Evolutionary conservation across 2,888 invertebrate species (phyloP), one percentile per base, ranked within the genome.

Genomic region (Orchestes rusci): DNA sequence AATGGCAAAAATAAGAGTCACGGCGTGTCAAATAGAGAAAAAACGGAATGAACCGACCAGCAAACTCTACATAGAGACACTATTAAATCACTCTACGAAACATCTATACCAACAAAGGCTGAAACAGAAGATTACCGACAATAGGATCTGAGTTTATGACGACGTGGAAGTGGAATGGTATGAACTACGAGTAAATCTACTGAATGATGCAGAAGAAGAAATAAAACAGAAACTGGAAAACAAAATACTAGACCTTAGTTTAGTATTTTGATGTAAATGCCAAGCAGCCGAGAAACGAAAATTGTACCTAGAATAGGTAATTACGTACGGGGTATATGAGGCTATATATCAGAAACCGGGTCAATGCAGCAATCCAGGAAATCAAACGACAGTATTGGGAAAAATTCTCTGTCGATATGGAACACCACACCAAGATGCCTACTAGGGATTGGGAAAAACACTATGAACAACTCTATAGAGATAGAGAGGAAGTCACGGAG

Each of bases 331-430:
- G 5, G 29, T n/a, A n/a, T n/a, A n/a, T n/a, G n/a, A n/a, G n/a
- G n/a, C n/a, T n/a, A n/a, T n/a, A n/a, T n/a, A n/a, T n/a, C n/a
- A n/a, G n/a, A n/a, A n/a, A n/a, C 27, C 16, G 37, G 27, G 27
- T 27, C 5, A 37, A 37, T 13, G 19, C 37, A 19, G 15, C 29
- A 29, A 37, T 37, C 13, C 28, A 37, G 27, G 4, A 23, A n/a
- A 29, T 27, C 10, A 39, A 39, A n/a, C n/a, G n/a, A n/a, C n/a
- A n/a, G n/a, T n/a, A n/a, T n/a, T n/a, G n/a, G n/a, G n/a, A n/a
- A n/a, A 39, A 39, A 34, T 35, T 5, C 18, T 18, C 39, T 3
- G 16, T n/a, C 31, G 32, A 39, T 5, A 39, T 32, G n/a, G 38
- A 38, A 38, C 38, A 38, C n/a, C 7, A 28, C 27, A n/a, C 16